Evolutionary conservation across 2,888 invertebrate genomes (phyloP).

Genomic region (Sisyra nigra): DNA sequence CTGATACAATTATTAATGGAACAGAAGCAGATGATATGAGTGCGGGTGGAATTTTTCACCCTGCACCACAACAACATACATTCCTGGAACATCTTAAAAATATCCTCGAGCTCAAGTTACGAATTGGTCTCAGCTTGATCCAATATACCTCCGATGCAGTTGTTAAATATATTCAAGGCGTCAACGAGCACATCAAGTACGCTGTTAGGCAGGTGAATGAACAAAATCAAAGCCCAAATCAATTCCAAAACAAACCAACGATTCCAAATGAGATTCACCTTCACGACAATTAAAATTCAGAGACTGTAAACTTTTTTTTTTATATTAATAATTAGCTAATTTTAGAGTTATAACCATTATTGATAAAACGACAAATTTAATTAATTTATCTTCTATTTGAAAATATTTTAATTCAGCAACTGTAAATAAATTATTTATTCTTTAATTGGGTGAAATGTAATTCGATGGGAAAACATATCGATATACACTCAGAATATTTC

Average conservation of each 20-base stretch:
- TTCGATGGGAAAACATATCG: too few species aligned
- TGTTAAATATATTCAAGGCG: slow-evolving; percentile 43
- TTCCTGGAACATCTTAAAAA: slow-evolving; percentile 43
- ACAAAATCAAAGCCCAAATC: not conserved
- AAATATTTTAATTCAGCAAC: too few species aligned
- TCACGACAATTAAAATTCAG: not conserved
- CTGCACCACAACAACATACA: slow-evolving; percentile 19
- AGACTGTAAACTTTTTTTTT: too few species aligned
- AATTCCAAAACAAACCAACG: not conserved
- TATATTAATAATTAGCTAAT: too few species aligned
- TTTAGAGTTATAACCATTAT: too few species aligned
- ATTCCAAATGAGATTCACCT: not conserved
- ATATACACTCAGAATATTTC: too few species aligned
- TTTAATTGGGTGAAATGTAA: too few species aligned
- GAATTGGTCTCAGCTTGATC: slow-evolving; percentile 47
- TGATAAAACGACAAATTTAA: too few species aligned
- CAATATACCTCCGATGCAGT: slow-evolving; percentile 50
- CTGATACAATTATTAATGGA: not conserved
- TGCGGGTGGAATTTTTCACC: slow-evolving; percentile 6
- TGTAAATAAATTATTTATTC: too few species aligned
- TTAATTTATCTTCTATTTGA: too few species aligned
- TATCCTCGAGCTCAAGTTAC: slow-evolving; percentile 49
- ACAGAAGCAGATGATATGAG: slow-evolving; percentile 11
- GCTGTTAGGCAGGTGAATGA: slow-evolving; percentile 14
- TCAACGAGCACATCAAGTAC: slow-evolving; percentile 28